Percentiles rank a stretch among this genome's conserved stretches.
phyloP scores from a whole-genome alignment of 2,888 invertebrate species.

The Furcula furcula region DNA sequence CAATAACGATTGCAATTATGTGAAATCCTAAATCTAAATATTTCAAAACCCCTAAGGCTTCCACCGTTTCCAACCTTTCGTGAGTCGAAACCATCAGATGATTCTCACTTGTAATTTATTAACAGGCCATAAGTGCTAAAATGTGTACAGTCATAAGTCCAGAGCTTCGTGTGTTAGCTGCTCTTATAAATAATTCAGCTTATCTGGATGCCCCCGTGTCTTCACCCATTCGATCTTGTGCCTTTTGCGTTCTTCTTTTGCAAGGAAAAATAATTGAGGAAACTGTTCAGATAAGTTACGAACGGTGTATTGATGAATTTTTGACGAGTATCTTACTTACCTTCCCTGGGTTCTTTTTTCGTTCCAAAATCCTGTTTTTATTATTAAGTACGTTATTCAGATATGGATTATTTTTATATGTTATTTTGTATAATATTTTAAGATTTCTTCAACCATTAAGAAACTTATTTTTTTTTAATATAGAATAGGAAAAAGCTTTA shows the following conservation, averaged over 20 bases:
- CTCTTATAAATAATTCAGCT: conserved; percentile 69
- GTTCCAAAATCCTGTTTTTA: background rate
- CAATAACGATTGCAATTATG: too few species aligned
- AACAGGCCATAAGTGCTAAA: conserved; percentile 78
- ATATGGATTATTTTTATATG: too few species aligned
- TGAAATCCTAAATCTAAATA: too few species aligned
- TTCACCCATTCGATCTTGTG: conserved; percentile 49
- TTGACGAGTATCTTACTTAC: conserved; percentile 7
- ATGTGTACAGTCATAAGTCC: conserved; percentile 77
- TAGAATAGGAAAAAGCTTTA: too few species aligned
- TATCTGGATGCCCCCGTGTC: conserved; percentile 36
- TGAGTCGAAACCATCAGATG: conserved; percentile 59
- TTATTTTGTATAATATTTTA: too few species aligned
- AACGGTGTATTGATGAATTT: conserved; percentile 21
- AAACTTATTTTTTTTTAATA: too few species aligned
- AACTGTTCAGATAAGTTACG: conserved; percentile 12
- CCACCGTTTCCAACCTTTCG: conserved; percentile 38
- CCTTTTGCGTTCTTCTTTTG: conserved; percentile 43
- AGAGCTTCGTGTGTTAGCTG: conserved; percentile 54
- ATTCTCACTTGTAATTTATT: conserved; percentile 75
- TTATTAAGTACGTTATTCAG: too few species aligned
- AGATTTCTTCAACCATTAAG: too few species aligned
- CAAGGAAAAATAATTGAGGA: conserved; percentile 40
- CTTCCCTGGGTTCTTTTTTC: background rate
- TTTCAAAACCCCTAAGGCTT: conserved; percentile 6